Evolutionary conservation across 2,888 invertebrate genomes (phyloP).

Genomic region (Agapostemon virescens): DNA sequence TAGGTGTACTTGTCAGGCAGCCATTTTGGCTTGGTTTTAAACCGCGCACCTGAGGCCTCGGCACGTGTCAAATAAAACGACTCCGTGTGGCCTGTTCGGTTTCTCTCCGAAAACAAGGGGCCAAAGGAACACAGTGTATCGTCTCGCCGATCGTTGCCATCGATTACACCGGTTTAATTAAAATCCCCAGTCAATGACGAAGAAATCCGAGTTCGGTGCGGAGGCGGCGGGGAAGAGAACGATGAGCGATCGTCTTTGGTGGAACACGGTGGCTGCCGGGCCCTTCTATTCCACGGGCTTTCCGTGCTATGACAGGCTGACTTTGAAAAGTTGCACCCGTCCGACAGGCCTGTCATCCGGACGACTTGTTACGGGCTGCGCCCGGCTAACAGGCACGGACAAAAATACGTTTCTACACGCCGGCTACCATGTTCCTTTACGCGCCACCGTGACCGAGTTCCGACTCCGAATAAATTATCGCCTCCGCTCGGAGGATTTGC

Average conservation of each 20-base stretch:
- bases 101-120: slow-evolving; percentile 23
- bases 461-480: slow-evolving; percentile 66
- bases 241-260: slow-evolving; percentile 54
- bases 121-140: neutral
- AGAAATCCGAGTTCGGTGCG: slow-evolving; percentile 42
- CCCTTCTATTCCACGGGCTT: slow-evolving; percentile 57
- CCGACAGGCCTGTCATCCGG: slow-evolving; percentile 71
- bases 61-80: slow-evolving; percentile 11
- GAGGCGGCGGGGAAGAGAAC: slow-evolving; percentile 24
- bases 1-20: neutral
- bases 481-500: slow-evolving; percentile 56
- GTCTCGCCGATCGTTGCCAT: slow-evolving; percentile 42
- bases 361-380: slow-evolving; percentile 65
- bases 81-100: slow-evolving; percentile 17
- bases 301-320: slow-evolving; percentile 70
- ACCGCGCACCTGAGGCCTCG: neutral
- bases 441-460: slow-evolving; percentile 68
- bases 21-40: neutral
- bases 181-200: slow-evolving; percentile 44
- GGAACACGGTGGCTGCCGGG: slow-evolving; percentile 55
- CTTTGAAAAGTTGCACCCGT: slow-evolving; percentile 77
- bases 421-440: slow-evolving; percentile 65
- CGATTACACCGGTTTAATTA: slow-evolving; percentile 57
- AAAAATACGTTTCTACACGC: slow-evolving; percentile 64
- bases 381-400: slow-evolving; percentile 60